These are phyloP conservation scores for Aleadryas rufinucha DNA, from an alignment of 2,113 vertebrate genomes.

Conservation along the genomic window DNA sequence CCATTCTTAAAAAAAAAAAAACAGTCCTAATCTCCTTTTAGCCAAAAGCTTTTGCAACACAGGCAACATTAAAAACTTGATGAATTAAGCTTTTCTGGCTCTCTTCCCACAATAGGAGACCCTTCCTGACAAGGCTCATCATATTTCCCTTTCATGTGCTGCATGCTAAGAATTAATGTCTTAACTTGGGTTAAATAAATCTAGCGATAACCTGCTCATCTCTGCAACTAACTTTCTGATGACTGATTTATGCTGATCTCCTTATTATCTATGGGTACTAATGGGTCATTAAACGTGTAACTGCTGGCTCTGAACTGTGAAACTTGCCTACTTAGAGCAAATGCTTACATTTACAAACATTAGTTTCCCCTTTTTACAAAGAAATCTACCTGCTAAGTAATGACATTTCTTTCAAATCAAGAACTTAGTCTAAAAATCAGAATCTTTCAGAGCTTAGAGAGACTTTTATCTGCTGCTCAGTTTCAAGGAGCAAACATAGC, in stretches of 20 bases:
- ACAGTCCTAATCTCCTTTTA: background rate
- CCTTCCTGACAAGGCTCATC: slow-evolving; percentile 56
- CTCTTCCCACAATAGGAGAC: slow-evolving; percentile 27
- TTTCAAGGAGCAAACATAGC: background rate
- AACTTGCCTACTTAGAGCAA: slow-evolving; percentile 26
- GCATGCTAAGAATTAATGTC: slow-evolving; percentile 61
- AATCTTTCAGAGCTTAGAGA: background rate
- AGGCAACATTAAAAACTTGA: slow-evolving; percentile 22
- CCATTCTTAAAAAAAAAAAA: background rate
- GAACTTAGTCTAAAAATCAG: background rate
- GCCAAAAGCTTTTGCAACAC: slow-evolving; percentile 23
- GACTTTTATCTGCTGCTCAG: background rate
- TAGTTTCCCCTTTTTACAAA: background rate
- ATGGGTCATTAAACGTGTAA: slow-evolving; percentile 42
- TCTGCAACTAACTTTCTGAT: slow-evolving; percentile 32
- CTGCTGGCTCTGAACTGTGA: slow-evolving; percentile 38
- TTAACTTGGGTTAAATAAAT: slow-evolving; percentile 66
- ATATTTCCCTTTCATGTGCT: slow-evolving; percentile 47
- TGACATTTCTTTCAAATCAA: background rate
- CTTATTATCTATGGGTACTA: slow-evolving; percentile 33
- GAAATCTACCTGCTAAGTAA: background rate
- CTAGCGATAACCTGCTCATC: slow-evolving; percentile 55
- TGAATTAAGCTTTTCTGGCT: slow-evolving; percentile 54
- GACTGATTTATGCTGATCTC: background rate
- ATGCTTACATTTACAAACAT: slow-evolving; percentile 10